These are phyloP conservation scores for Drosophila helvetica DNA, from an alignment of 2,888 invertebrate species.

Conservation along the genomic window DNA sequence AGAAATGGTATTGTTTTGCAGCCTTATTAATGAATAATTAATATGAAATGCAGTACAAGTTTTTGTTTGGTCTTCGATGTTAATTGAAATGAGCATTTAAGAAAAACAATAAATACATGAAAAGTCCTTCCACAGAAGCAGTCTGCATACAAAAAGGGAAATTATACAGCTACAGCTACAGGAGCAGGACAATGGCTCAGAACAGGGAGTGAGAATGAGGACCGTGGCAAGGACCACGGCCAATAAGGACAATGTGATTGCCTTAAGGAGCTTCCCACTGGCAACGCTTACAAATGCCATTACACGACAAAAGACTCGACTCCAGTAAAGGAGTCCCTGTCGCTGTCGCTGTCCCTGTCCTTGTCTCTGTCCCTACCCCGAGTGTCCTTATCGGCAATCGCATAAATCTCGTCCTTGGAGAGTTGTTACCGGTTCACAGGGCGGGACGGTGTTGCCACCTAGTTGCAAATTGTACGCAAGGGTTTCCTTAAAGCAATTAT, in stretches of 20 bases:
- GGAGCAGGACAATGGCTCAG: constrained; percentile 7
- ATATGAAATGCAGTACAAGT: constrained; percentile 48
- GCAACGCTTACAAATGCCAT: constrained; percentile 45
- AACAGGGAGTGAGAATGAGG: constrained; percentile 8
- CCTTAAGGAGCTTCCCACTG: constrained; percentile 40
- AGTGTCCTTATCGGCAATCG: constrained; percentile 72
- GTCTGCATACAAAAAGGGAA: constrained; percentile 11
- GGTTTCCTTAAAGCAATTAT: constrained; percentile 73
- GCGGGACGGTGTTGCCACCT: constrained; percentile 68
- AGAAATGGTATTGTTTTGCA: constrained; percentile 17
- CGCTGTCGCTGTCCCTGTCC: constrained; percentile 1
- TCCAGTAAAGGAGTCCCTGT: constrained; percentile 10
- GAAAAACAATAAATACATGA: constrained; percentile 61
- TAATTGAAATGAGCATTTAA: constrained; percentile 77
- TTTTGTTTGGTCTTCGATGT: constrained; percentile 42
- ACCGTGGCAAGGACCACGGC: constrained; percentile 19
- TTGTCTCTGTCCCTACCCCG: constrained; percentile 27
- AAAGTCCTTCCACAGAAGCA: constrained; percentile 23
- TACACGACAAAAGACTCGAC: constrained; percentile 51
- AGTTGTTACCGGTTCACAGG: constrained; percentile 71
- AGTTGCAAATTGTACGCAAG: constrained; percentile 76
- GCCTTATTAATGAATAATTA: constrained; percentile 61
- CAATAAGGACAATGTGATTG: constrained; percentile 48
- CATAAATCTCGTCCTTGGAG: constrained; percentile 80
- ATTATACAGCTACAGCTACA: constrained; percentile 25